Evolutionary conservation across 2,113 vertebrate species (phyloP), one percentile per base, ranked within the genome.

Genomic region (Penelope pileata): DNA sequence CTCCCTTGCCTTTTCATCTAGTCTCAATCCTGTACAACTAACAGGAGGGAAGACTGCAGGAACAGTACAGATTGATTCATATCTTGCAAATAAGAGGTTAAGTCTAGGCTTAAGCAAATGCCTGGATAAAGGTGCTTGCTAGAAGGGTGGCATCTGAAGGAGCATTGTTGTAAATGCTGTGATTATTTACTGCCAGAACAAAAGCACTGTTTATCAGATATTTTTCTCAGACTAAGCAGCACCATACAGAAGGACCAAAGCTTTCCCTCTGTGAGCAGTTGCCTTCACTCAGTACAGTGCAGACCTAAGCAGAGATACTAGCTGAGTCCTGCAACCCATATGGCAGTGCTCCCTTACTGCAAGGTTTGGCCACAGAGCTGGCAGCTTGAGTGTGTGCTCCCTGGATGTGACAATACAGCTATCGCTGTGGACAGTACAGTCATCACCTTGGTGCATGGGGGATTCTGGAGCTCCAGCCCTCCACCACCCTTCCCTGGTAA

Each of bases 1-100:
- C 23, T 72, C 78, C 81, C 47, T 85, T 75, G 72, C 34, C 76
- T 92, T 96, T 94, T 95, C 60, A 90, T 91, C 68, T 94, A 50
- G 13, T 42, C 72, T 90, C 76, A 86, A 8, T 88, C 26, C 38
- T 70, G 69, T 83, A 73, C 64, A 93, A 15, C 68, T 69, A 75
- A 45, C 75, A 62, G 85, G 84, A 92, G 32, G 76, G 58, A 88
- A 54, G 19, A 2, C 75, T 74, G 84, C 51, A 63, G 84, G 68
- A 94, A 34, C 59, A 0, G 0, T 63, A 54, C 32, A 77, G 50
- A 92, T 79, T 78, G 54, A 74, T 89, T 95, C 53, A 47, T 16
- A 10, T 80, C 51, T 60, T 90, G 23, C 70, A 80, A 96, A 69
- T 42, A 76, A 74, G 66, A 93, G 60, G 85, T 93, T 94, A 96